phyloP scores from a whole-genome alignment of 2,888 invertebrate species.

The Volucella inanis region DNA sequence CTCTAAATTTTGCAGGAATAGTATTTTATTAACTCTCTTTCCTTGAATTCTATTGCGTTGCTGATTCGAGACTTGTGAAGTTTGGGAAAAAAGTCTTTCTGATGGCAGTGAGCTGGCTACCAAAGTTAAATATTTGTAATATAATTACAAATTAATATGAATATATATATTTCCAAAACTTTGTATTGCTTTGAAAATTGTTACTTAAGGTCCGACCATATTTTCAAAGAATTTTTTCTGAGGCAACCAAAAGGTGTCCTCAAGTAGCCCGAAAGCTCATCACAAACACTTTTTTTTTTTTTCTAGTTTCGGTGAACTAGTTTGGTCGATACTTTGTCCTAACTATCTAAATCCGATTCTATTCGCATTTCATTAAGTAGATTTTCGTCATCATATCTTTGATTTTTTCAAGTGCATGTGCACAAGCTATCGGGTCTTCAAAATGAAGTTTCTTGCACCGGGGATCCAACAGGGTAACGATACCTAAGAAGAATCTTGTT shows the following conservation, averaged over 20 bases:
- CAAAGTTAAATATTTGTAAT: conserved; percentile 54
- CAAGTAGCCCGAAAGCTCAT: no score
- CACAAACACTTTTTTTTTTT: conserved; percentile 20
- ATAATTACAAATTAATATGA: no score
- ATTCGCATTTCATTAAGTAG: neutral
- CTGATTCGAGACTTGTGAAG: conserved; percentile 50
- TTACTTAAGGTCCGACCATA: conserved; percentile 47
- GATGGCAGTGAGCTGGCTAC: conserved; percentile 44
- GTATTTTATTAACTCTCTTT: conserved; percentile 6
- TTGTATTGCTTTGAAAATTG: conserved; percentile 55
- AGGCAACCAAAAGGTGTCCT: no score
- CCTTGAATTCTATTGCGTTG: conserved; percentile 28
- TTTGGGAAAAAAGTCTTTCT: neutral
- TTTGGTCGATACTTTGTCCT: conserved; percentile 19
- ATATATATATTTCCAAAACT: no score
- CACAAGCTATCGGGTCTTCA: neutral
- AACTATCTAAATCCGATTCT: conserved; percentile 39
- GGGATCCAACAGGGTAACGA: neutral
- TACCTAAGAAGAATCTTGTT: neutral
- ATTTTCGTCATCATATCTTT: neutral
- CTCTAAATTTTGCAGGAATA: neutral
- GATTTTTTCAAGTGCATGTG: neutral
- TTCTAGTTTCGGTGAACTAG: conserved; percentile 35
- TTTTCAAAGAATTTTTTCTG: no score
- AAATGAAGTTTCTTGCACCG: no score